Conservation (phyloP, 2,113 vertebrate genomes). For the Deroptyus accipitrinus region DNA sequence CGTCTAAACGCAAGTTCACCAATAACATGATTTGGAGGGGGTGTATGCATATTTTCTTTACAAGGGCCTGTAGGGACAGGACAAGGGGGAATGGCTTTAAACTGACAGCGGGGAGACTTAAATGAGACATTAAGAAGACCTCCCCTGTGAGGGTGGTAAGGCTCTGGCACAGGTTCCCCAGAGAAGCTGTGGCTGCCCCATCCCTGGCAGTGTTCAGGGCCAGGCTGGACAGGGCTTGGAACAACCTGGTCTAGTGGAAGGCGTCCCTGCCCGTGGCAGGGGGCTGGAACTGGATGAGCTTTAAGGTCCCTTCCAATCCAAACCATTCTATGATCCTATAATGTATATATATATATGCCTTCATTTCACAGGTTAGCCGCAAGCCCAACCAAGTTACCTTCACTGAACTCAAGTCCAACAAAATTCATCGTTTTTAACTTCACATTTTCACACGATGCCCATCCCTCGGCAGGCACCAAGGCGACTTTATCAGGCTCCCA, state of each 20-base stretch:
- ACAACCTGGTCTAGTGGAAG: neutral
- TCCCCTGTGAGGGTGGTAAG: neutral
- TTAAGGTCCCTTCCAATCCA: no score
- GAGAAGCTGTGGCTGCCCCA: neutral
- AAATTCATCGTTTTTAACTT: neutral
- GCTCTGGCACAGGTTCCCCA: neutral
- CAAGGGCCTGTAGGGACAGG: neutral
- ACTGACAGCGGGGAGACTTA: neutral
- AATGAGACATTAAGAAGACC: neutral
- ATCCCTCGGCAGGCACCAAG: neutral
- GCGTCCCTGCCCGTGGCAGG: no score
- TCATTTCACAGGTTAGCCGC: neutral
- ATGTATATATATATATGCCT: no score
- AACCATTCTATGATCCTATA: no score
- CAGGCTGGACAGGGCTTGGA: neutral
- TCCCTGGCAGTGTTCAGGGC: neutral
- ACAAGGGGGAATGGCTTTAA: neutral
- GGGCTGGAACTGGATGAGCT: no score
- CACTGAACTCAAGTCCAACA: neutral
- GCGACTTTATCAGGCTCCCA: rapidly evolving
- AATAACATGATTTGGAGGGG: neutral
- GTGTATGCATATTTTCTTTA: rapidly evolving
- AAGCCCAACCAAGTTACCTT: neutral
- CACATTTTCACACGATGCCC: rapidly evolving
- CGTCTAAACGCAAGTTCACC: neutral